These are phyloP conservation scores for Astyanax mexicanus DNA, from an alignment of 2,797 vertebrate species.

Conservation along the genomic window DNA sequence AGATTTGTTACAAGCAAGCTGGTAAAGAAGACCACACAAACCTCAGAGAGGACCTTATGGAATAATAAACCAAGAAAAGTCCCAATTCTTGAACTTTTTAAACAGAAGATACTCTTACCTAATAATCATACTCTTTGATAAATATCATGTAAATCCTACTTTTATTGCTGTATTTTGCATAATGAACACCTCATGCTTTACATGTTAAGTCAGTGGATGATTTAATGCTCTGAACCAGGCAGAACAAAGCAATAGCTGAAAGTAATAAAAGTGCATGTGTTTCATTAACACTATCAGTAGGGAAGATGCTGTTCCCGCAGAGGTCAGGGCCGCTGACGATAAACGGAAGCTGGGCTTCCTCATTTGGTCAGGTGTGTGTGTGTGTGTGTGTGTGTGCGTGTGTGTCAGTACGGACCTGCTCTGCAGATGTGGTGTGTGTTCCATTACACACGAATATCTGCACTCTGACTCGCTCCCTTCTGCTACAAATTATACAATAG, in stretches of 20 bases:
- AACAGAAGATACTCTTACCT: too few species aligned
- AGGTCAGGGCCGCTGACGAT: background rate
- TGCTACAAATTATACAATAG: constrained; percentile 10
- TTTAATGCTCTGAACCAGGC: background rate
- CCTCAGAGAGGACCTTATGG: too few species aligned
- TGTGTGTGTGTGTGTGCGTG: background rate
- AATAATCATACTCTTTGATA: too few species aligned
- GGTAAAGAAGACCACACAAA: too few species aligned
- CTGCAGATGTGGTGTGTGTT: background rate
- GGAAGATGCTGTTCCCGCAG: constrained; percentile 3
- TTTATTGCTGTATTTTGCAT: too few species aligned
- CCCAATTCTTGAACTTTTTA: too few species aligned
- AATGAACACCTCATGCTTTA: too few species aligned
- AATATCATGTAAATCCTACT: too few species aligned
- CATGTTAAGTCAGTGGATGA: too few species aligned
- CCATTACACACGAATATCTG: background rate
- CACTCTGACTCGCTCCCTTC: background rate
- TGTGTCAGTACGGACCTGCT: background rate
- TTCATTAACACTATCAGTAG: constrained; percentile 3
- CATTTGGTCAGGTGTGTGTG: constrained; percentile 17
- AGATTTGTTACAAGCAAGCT: too few species aligned
- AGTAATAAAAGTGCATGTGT: background rate
- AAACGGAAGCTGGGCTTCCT: constrained; percentile 46
- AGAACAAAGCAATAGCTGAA: background rate
- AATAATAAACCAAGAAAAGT: too few species aligned